Evolutionary conservation across 2,888 invertebrate genomes (phyloP).

Genomic region (Leptopilina drosophilae): DNA sequence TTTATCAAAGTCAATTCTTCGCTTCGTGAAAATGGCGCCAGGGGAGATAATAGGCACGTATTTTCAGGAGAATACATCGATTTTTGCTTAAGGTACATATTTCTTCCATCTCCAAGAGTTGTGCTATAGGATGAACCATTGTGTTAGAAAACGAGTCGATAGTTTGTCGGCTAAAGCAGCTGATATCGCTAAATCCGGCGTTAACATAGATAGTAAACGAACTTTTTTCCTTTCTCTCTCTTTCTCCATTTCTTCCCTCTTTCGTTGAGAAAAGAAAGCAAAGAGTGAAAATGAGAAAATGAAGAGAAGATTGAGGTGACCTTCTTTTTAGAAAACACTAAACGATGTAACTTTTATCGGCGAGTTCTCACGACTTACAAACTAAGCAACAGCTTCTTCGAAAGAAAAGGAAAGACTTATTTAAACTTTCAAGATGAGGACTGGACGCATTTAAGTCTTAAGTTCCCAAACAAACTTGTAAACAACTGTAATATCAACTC

Average conservation of each 20-base stretch:
- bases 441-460: constrained; percentile 8
- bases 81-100: constrained; percentile 17
- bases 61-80: constrained; percentile 12
- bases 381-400: constrained; percentile 48
- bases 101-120: constrained; percentile 1
- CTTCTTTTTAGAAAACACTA: constrained; percentile 43
- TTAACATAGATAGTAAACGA: constrained; percentile 52
- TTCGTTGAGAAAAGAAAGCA: background rate
- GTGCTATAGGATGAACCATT: constrained; percentile 3
- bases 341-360: constrained; percentile 63
- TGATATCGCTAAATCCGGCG: constrained; percentile 45
- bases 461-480: background rate
- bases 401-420: constrained; percentile 24
- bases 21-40: background rate
- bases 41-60: background rate
- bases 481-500: constrained; percentile 18
- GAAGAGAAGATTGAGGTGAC: constrained; percentile 1
- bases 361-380: constrained; percentile 58
- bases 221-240: constrained; percentile 32
- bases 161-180: constrained; percentile 24
- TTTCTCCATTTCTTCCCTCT: background rate
- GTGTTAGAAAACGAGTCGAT: constrained; percentile 10
- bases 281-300: constrained; percentile 33
- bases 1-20: background rate
- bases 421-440: background rate